Conservation (phyloP, 2,797 vertebrate genomes). For the Crocidura indochinensis region DNA sequence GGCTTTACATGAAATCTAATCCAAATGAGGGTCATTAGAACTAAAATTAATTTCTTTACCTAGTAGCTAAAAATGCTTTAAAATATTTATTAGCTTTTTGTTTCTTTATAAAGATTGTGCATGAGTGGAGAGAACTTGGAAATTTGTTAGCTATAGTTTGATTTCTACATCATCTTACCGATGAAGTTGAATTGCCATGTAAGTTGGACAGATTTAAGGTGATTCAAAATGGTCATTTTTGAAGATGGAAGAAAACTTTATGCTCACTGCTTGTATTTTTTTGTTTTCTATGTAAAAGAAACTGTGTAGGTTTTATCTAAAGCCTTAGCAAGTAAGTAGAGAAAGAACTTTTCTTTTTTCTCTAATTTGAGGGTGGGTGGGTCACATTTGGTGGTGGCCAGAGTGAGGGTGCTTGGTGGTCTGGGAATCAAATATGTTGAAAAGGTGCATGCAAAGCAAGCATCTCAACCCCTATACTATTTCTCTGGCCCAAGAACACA, state of each 20-base stretch:
- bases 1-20: slow-evolving; percentile 62
- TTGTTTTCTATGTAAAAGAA: slow-evolving; percentile 26
- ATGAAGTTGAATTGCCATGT: slow-evolving; percentile 17
- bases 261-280: background rate
- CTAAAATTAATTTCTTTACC: slow-evolving; percentile 60
- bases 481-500: too few relatives aligned
- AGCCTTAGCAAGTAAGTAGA: background rate
- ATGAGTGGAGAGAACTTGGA: background rate
- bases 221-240: slow-evolving; percentile 46
- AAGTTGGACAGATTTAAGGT: background rate
- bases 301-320: background rate
- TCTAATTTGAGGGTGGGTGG: too few relatives aligned
- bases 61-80: background rate
- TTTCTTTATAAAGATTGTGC: slow-evolving; percentile 47
- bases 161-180: background rate
- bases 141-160: slow-evolving; percentile 51
- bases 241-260: background rate
- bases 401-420: too few relatives aligned
- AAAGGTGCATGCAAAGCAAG: too few relatives aligned
- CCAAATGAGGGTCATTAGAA: slow-evolving; percentile 35
- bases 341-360: background rate
- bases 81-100: slow-evolving; percentile 48
- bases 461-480: too few relatives aligned
- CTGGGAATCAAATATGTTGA: too few relatives aligned
- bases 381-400: too few relatives aligned